Conservation (phyloP, 2,113 vertebrate genomes). For the Microcebus lehilahytsara region DNA sequence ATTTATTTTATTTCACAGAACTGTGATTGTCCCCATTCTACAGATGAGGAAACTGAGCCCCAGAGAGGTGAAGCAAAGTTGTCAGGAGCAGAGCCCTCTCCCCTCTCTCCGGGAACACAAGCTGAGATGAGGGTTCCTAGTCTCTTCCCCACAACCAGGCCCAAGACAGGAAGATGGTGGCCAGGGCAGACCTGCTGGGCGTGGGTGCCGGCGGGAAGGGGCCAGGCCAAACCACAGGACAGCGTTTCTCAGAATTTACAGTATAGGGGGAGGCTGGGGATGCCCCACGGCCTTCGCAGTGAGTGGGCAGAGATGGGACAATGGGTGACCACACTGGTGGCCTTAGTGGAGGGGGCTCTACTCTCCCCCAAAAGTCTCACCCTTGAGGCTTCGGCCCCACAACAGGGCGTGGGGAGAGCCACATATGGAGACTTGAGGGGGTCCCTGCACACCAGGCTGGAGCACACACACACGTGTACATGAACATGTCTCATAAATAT, state of each 20-base stretch:
- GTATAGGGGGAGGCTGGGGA: not conserved
- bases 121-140: not conserved
- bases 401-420: not conserved
- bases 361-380: not conserved
- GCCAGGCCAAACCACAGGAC: not conserved
- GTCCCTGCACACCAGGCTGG: not conserved
- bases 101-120: not conserved
- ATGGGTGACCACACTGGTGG: not conserved
- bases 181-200: not conserved
- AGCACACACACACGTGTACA: too few species aligned
- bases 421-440: not conserved
- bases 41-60: not conserved
- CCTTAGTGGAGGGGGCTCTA: not conserved
- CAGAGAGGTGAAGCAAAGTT: not conserved
- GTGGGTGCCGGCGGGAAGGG: not conserved
- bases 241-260: conserved; percentile 63
- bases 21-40: not conserved
- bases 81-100: not conserved
- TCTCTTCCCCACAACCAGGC: not conserved
- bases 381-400: not conserved
- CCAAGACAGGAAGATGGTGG: conserved; percentile 39
- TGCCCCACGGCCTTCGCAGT: not conserved
- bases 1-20: too few species aligned
- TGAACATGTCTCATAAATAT: not conserved
- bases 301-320: fast-evolving